Evolutionary conservation across 2,113 vertebrate species (phyloP).

Genomic region (Cygnus atratus): DNA sequence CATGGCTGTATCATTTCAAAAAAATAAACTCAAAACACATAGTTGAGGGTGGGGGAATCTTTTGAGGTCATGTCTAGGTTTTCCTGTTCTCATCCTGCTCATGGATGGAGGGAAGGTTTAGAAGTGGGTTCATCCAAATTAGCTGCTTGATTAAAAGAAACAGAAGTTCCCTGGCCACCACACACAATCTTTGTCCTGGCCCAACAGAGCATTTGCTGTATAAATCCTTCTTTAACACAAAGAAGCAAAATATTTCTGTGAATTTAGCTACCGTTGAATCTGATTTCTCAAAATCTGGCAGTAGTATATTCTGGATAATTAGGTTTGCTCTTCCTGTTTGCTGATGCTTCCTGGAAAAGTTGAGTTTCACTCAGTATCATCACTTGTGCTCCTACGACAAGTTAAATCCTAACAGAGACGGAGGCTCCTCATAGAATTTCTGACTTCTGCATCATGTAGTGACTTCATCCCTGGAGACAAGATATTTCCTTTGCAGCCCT

Average conservation of each 20-base stretch:
- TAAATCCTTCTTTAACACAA: background rate
- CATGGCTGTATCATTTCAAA: background rate
- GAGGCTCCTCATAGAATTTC: background rate
- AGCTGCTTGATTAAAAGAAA: background rate
- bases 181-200: background rate
- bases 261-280: conserved; percentile 28
- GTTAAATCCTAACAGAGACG: background rate
- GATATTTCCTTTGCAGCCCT: background rate
- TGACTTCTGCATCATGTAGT: background rate
- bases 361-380: background rate
- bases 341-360: conserved; percentile 41
- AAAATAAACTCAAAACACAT: background rate
- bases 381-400: background rate
- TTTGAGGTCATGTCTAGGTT: background rate
- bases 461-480: background rate
- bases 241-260: conserved; percentile 39
- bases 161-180: background rate
- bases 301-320: conserved; percentile 13
- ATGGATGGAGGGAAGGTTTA: background rate
- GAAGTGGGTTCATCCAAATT: background rate
- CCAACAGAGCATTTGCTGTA: background rate
- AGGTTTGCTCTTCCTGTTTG: conserved; percentile 36
- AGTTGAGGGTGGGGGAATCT: background rate
- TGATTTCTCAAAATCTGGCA: conserved; percentile 25
- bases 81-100: background rate